Percentiles rank a stretch among this genome's conserved stretches.
phyloP scores from a whole-genome alignment of 1,140 invertebrate genomes.

The Trichoplusia ni region DNA sequence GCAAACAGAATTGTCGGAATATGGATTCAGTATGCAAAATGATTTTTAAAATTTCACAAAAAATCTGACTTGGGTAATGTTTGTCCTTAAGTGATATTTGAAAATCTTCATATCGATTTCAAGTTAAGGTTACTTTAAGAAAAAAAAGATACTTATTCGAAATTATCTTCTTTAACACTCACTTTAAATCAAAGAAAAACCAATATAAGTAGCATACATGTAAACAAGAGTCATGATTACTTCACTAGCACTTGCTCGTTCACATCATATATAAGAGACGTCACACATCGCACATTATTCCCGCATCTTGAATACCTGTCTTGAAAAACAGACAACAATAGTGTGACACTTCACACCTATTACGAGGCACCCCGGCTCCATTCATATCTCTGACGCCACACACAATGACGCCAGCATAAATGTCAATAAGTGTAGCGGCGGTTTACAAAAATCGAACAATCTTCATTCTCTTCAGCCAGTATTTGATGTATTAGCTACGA shows the following conservation, averaged over 20 bases:
- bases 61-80: too few species aligned
- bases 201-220: neutral
- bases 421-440: conserved; percentile 65
- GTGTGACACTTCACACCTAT: conserved; percentile 77
- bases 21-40: neutral
- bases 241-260: conserved; percentile 20
- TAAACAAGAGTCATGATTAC: neutral
- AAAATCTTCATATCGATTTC: too few species aligned
- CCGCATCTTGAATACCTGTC: conserved; percentile 65
- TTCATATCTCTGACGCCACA: conserved; percentile 70
- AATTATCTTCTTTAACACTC: too few species aligned
- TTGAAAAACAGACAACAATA: conserved; percentile 61
- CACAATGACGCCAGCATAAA: conserved; percentile 72
- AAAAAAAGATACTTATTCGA: too few species aligned
- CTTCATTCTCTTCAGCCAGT: conserved; percentile 67
- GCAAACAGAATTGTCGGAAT: neutral
- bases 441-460: conserved; percentile 71
- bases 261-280: neutral
- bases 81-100: too few species aligned
- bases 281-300: conserved; percentile 50
- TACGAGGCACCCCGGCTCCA: conserved; percentile 69
- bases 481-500: conserved; percentile 76
- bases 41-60: too few species aligned
- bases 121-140: too few species aligned
- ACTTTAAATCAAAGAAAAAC: neutral